phyloP scores from a whole-genome alignment of 2,888 invertebrate genomes.

The Pheosia gnoma region DNA sequence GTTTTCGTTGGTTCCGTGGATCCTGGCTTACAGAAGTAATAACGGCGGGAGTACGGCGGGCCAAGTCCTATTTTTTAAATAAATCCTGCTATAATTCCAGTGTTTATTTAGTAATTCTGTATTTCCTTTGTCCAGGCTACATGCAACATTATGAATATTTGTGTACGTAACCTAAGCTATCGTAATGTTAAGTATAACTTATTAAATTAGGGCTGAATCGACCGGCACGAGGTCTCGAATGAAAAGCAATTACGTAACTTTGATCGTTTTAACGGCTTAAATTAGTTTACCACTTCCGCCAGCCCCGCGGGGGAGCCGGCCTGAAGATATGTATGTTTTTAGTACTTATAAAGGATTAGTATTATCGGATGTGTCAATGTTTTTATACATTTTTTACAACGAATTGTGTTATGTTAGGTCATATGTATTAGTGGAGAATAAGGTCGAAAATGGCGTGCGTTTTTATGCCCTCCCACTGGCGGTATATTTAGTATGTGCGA shows the following conservation, averaged over 20 bases:
- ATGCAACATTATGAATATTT: constrained; percentile 15
- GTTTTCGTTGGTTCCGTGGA: too few species aligned
- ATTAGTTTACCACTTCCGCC: constrained; percentile 12
- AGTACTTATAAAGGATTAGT: constrained; percentile 65
- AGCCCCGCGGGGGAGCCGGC: background rate
- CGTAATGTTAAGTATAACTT: constrained; percentile 42
- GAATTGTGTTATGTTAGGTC: constrained; percentile 45
- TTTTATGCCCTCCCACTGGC: background rate
- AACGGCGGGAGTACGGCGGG: too few species aligned
- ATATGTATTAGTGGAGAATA: constrained; percentile 6
- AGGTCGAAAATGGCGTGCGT: background rate
- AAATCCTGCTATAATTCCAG: background rate
- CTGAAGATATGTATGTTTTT: constrained; percentile 32
- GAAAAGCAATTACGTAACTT: constrained; percentile 35
- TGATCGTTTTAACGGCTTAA: constrained; percentile 32
- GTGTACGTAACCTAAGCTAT: constrained; percentile 44
- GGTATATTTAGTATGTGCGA: background rate
- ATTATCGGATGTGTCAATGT: constrained; percentile 66
- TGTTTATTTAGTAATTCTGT: constrained; percentile 27
- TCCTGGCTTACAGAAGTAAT: too few species aligned
- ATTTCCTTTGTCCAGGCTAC: constrained; percentile 13
- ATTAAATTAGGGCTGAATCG: constrained; percentile 34
- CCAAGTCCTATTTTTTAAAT: too few species aligned
- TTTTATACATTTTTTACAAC: constrained; percentile 79
- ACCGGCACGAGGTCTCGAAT: constrained; percentile 18